These are phyloP conservation scores for Acleris sparsana DNA, from an alignment of 2,888 invertebrate genomes.

Conservation along the genomic window DNA sequence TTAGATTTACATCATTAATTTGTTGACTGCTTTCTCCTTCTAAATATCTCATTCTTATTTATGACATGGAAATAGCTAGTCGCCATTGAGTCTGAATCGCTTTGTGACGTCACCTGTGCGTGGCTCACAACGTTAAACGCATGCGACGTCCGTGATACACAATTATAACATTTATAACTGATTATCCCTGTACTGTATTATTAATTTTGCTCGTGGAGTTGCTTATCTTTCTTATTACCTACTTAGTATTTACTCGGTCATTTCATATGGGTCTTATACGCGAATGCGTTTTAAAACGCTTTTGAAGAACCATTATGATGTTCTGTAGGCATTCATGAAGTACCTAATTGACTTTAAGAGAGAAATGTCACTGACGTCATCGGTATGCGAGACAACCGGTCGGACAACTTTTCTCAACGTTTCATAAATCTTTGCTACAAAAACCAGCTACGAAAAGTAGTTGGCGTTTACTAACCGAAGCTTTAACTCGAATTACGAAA, in stretches of 20 bases:
- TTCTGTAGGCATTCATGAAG: slow-evolving; percentile 8
- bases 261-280: too few species aligned
- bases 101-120: slow-evolving; percentile 47
- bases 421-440: slow-evolving; percentile 29
- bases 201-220: neutral
- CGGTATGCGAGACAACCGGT: slow-evolving; percentile 30
- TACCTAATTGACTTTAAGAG: slow-evolving; percentile 23
- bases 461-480: too few species aligned
- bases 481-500: too few species aligned
- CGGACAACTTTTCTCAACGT: slow-evolving; percentile 28
- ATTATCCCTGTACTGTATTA: neutral
- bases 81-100: slow-evolving; percentile 50
- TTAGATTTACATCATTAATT: slow-evolving; percentile 6
- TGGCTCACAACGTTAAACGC: slow-evolving; percentile 56
- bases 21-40: slow-evolving; percentile 12
- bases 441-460: slow-evolving; percentile 12
- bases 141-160: slow-evolving; percentile 40
- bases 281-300: neutral
- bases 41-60: slow-evolving; percentile 7
- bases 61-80: slow-evolving; percentile 47
- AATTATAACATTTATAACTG: neutral
- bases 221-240: neutral
- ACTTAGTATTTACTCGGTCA: too few species aligned
- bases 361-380: slow-evolving; percentile 35
- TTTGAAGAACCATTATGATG: slow-evolving; percentile 8